Conservation (phyloP, 1,140 invertebrate genomes). For the Protaetia brevitarsis region DNA sequence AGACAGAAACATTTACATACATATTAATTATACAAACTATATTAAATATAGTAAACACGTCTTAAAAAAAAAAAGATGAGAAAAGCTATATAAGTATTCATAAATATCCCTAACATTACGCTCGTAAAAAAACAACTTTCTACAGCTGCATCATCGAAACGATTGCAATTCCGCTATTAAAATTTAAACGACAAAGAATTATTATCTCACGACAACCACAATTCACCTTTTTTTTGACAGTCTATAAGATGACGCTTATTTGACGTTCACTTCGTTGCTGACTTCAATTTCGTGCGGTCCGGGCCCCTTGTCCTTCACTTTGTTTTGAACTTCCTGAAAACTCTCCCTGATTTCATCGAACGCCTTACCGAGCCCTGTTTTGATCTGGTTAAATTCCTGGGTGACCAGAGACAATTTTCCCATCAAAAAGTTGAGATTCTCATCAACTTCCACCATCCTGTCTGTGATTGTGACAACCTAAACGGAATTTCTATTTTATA, state of each 20-base stretch:
- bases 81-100: no score
- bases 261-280: background rate
- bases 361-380: constrained; percentile 66
- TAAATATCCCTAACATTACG: no score
- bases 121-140: no score
- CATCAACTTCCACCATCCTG: constrained; percentile 76
- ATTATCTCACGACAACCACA: no score
- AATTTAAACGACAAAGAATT: no score
- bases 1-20: background rate
- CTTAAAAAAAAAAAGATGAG: background rate
- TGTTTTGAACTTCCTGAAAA: constrained; percentile 64
- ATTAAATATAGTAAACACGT: constrained; percentile 3
- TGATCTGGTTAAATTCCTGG: constrained; percentile 83
- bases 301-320: constrained; percentile 49
- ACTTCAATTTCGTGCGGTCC: constrained; percentile 44
- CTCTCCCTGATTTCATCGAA: constrained; percentile 69
- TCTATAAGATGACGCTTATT: background rate
- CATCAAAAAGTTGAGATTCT: constrained; percentile 81
- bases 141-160: no score
- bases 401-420: constrained; percentile 77
- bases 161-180: no score
- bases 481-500: constrained; percentile 22
- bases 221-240: no score
- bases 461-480: constrained; percentile 73
- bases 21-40: background rate